phyloP scores from a whole-genome alignment of 2,797 vertebrate genomes.

The Carduelis carduelis region DNA sequence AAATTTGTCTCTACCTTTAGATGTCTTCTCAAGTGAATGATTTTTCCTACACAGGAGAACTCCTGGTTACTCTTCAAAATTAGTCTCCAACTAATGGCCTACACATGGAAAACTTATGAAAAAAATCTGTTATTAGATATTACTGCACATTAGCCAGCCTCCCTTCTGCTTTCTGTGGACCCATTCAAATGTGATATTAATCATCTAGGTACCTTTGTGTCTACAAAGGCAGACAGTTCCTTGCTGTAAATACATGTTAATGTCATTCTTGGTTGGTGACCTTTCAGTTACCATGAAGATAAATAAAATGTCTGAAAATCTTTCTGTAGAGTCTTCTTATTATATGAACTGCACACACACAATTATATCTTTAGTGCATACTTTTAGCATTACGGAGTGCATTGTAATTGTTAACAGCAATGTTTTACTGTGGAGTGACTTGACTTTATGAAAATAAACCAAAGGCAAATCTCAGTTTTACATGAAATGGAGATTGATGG shows the following conservation, averaged over 20 bases:
- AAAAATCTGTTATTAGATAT: background rate
- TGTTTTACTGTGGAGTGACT: slow-evolving; percentile 53
- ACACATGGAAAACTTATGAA: background rate
- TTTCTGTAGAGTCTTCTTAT: slow-evolving; percentile 20
- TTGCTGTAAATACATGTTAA: slow-evolving; percentile 36
- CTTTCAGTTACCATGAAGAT: slow-evolving; percentile 43
- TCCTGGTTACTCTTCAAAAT: background rate
- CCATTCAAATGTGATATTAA: background rate
- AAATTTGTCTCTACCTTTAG: background rate
- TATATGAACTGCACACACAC: slow-evolving; percentile 7
- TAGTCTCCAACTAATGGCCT: background rate
- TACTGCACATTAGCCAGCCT: background rate
- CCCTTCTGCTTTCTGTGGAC: background rate
- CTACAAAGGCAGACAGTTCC: background rate
- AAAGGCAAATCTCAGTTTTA: slow-evolving; percentile 22
- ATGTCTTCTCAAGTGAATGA: background rate
- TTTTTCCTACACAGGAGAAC: background rate
- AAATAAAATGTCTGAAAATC: slow-evolving; percentile 57
- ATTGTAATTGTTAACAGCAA: slow-evolving; percentile 66
- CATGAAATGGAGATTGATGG: slow-evolving; percentile 64
- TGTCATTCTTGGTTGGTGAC: background rate
- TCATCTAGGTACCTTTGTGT: background rate
- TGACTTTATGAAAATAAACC: slow-evolving; percentile 72
- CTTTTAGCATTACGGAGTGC: background rate
- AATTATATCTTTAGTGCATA: slow-evolving; percentile 56